phyloP scores from a whole-genome alignment of 2,113 vertebrate genomes.

The Daboia siamensis region DNA sequence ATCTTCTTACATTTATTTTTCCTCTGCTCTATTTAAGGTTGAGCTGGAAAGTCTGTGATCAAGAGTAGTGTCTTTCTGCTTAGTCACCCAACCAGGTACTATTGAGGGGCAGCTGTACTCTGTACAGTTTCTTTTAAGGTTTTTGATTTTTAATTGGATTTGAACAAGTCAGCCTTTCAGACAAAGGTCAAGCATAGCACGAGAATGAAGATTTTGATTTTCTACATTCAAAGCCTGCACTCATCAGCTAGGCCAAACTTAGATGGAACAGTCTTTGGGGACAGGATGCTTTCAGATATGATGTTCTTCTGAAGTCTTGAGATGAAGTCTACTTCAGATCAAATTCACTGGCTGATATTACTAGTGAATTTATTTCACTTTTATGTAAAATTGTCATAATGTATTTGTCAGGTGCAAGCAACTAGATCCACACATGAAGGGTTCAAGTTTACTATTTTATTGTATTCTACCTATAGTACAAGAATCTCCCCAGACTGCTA shows the following conservation, averaged over 20 bases:
- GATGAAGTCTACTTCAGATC: not conserved
- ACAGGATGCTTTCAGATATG: not conserved
- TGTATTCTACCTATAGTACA: not conserved
- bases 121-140: not conserved
- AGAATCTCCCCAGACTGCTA: not conserved
- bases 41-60: not conserved
- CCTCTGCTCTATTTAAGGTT: not conserved
- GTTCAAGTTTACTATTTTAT: not conserved
- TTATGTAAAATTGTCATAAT: not conserved
- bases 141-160: not conserved
- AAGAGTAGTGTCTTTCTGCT: not conserved
- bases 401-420: not conserved
- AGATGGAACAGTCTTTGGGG: not conserved
- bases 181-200: not conserved
- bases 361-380: not conserved
- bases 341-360: not conserved
- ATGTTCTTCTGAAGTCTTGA: not conserved
- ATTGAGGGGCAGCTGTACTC: not conserved
- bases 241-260: not conserved
- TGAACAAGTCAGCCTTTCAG: not conserved
- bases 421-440: not conserved
- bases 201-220: not conserved
- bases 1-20: not conserved
- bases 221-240: not conserved
- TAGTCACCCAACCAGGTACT: not conserved